These are phyloP conservation scores for Oligia latruncula DNA, from an alignment of 2,888 invertebrate species.

Conservation along the genomic window DNA sequence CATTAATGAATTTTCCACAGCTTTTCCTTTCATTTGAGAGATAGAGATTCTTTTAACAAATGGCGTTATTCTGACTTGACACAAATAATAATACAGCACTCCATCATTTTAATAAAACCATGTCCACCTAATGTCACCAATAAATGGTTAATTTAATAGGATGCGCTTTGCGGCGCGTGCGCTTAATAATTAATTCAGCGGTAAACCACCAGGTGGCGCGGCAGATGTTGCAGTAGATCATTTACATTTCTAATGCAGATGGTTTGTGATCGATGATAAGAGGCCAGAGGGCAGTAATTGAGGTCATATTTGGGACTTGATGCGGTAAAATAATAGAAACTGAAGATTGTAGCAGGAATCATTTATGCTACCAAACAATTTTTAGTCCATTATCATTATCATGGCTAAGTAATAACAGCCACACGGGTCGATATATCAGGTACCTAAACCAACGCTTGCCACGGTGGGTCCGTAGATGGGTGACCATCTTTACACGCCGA, in stretches of 20 bases:
- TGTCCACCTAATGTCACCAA: slow-evolving; percentile 53
- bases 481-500: too few species aligned
- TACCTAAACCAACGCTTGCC: too few species aligned
- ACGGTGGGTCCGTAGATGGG: too few species aligned
- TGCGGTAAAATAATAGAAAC: not conserved
- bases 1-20: too few species aligned
- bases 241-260: slow-evolving; percentile 77
- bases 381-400: too few species aligned
- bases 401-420: too few species aligned
- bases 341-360: too few species aligned
- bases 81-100: slow-evolving; percentile 28
- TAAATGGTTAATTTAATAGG: slow-evolving; percentile 63
- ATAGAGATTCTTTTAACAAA: not conserved
- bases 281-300: slow-evolving; percentile 47
- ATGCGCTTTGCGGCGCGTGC: slow-evolving; percentile 77
- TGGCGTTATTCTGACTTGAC: not conserved
- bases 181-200: slow-evolving; percentile 85
- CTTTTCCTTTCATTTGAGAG: too few species aligned
- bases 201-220: slow-evolving; percentile 84
- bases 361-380: too few species aligned
- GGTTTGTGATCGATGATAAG: slow-evolving; percentile 66
- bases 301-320: slow-evolving; percentile 43
- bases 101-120: slow-evolving; percentile 38
- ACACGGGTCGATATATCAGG: too few species aligned
- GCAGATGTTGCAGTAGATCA: slow-evolving; percentile 81